These are phyloP conservation scores for Dichetophora obliterata DNA, from an alignment of 2,888 invertebrate species.

Conservation along the genomic window DNA sequence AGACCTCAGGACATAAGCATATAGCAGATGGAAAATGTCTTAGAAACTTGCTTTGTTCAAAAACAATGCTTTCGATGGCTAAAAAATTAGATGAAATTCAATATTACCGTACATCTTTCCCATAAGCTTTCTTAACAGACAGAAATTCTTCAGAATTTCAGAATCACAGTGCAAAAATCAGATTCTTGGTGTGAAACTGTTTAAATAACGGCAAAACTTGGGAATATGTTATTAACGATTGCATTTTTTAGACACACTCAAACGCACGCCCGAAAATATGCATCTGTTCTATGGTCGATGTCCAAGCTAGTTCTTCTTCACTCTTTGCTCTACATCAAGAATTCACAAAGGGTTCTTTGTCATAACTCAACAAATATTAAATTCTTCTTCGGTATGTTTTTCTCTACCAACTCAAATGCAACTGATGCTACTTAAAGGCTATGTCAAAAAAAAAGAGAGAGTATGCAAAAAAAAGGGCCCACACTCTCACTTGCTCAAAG, in stretches of 20 bases:
- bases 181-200: too few relatives aligned
- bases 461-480: neutral
- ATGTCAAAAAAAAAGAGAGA: slow-evolving; percentile 4
- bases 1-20: neutral
- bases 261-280: too few relatives aligned
- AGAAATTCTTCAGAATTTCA: too few relatives aligned
- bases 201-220: too few relatives aligned
- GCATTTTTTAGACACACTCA: too few relatives aligned
- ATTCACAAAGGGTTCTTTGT: slow-evolving; percentile 32
- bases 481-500: slow-evolving; percentile 20
- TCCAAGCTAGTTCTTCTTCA: neutral
- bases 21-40: neutral
- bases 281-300: neutral
- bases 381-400: neutral
- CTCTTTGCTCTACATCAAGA: neutral
- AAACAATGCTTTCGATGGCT: too few relatives aligned
- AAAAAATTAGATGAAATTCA: too few relatives aligned
- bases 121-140: too few relatives aligned
- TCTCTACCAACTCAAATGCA: slow-evolving; percentile 27
- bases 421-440: slow-evolving; percentile 40
- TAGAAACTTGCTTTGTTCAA: too few relatives aligned
- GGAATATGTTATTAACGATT: too few relatives aligned
- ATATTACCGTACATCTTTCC: too few relatives aligned
- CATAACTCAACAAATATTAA: slow-evolving; percentile 31
- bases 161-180: too few relatives aligned